A percentile compares a stretch with the other conserved stretches of the same genome.
phyloP scores from a whole-genome alignment of 2,113 vertebrate species.

The Anser cygnoides region DNA sequence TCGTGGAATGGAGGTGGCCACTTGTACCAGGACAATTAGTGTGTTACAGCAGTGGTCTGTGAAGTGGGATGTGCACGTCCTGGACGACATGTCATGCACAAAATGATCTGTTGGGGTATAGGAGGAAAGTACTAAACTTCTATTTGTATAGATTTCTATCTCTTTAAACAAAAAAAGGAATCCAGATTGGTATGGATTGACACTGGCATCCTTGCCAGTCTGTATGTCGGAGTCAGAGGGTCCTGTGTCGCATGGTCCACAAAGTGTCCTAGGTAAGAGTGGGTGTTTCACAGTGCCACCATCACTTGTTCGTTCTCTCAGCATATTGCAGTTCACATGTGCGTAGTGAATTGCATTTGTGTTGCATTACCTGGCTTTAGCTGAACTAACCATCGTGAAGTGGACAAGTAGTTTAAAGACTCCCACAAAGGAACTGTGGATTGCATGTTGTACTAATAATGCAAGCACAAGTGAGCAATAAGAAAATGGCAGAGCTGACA shows the following conservation, averaged over 20 bases:
- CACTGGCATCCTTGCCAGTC: neutral
- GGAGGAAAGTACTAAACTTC: neutral
- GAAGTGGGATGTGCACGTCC: neutral
- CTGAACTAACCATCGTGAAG: neutral
- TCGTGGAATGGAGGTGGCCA: neutral
- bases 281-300: neutral
- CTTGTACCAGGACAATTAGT: neutral
- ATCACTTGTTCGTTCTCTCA: accelerated
- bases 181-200: neutral
- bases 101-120: neutral
- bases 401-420: neutral
- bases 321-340: neutral
- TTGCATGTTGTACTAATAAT: neutral
- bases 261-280: neutral
- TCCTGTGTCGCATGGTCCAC: neutral
- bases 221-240: neutral
- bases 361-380: neutral
- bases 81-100: neutral
- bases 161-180: neutral
- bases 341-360: neutral
- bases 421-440: neutral
- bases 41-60: accelerated
- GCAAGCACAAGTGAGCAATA: neutral
- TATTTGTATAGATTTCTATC: neutral
- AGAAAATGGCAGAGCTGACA: neutral